Percentiles rank a stretch among this genome's conserved stretches.
Evolutionary conservation across 2,113 vertebrate species (phyloP).

Genomic region (Caloenas nicobarica): DNA sequence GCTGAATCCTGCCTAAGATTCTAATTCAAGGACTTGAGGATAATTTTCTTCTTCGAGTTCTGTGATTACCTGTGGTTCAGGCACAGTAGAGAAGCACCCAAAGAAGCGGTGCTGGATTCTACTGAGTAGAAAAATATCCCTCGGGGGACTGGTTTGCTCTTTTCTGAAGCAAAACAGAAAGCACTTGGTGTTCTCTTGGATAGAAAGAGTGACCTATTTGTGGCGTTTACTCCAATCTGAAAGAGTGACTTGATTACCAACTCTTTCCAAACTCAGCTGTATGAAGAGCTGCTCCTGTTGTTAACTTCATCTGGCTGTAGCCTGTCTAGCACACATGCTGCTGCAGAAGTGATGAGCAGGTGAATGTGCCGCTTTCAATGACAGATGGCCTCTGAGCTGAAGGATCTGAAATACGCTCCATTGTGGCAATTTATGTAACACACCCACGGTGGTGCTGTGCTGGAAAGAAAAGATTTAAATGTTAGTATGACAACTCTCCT

Average conservation of each 20-base stretch:
- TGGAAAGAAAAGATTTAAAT: constrained; percentile 1
- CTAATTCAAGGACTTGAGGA: not conserved
- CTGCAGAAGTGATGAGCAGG: constrained; percentile 1
- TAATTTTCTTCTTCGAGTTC: not conserved
- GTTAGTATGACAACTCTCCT: not conserved
- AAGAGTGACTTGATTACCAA: constrained; percentile 12
- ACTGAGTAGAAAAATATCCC: not conserved
- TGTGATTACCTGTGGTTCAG: not conserved
- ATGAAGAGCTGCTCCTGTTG: not conserved
- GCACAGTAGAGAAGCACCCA: not conserved
- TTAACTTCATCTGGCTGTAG: not conserved
- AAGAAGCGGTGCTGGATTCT: not conserved
- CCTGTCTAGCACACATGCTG: not conserved
- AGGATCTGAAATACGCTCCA: not conserved
- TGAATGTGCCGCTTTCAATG: constrained; percentile 6
- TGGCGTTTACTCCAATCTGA: not conserved
- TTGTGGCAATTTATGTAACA: constrained; percentile 52
- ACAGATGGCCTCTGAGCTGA: constrained; percentile 32
- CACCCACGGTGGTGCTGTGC: not conserved
- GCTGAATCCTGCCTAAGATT: not conserved
- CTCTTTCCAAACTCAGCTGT: constrained; percentile 12
- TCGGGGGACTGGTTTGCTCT: not conserved
- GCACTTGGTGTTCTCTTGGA: constrained; percentile 11
- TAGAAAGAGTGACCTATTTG: constrained; percentile 12
- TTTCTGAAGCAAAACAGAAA: constrained; percentile 17